phyloP scores from a whole-genome alignment of 2,113 vertebrate genomes.

The Calidris pygmaea region DNA sequence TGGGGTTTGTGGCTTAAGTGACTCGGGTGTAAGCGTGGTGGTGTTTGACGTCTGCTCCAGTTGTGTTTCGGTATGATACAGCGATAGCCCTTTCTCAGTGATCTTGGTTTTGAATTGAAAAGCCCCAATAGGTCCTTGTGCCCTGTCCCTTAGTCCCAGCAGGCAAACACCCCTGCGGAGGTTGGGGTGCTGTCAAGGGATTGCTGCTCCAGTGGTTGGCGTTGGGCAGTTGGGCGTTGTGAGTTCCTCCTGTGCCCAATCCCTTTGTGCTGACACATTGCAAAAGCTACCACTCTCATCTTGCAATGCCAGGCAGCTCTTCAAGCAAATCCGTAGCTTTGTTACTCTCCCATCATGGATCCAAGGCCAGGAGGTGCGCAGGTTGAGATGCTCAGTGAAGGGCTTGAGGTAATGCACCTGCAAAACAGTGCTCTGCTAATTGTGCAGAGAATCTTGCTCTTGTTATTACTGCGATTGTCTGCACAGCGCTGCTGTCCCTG shows the following conservation, averaged over 20 bases:
- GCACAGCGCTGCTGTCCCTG: background rate
- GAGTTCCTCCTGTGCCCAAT: rapidly evolving
- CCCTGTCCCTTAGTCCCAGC: no score
- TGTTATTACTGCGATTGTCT: rapidly evolving
- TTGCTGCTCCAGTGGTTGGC: rapidly evolving
- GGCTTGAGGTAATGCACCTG: background rate
- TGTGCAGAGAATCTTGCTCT: background rate
- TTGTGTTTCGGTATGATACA: rapidly evolving
- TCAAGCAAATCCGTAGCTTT: rapidly evolving
- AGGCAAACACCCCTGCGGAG: rapidly evolving
- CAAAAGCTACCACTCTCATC: rapidly evolving
- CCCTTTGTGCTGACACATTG: rapidly evolving
- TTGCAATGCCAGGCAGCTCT: background rate
- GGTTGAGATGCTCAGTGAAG: rapidly evolving
- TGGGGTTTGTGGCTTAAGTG: background rate
- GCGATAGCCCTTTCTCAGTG: background rate
- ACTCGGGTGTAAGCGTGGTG: no score
- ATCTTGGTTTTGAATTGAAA: rapidly evolving
- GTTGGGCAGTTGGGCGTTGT: rapidly evolving
- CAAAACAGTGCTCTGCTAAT: rapidly evolving
- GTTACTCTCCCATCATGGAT: rapidly evolving
- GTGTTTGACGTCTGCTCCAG: background rate
- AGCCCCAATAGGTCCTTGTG: rapidly evolving
- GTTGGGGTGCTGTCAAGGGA: background rate
- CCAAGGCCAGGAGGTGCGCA: background rate